These are phyloP conservation scores for Drosophila varians DNA, from an alignment of 1,140 invertebrate genomes.

Conservation along the genomic window DNA sequence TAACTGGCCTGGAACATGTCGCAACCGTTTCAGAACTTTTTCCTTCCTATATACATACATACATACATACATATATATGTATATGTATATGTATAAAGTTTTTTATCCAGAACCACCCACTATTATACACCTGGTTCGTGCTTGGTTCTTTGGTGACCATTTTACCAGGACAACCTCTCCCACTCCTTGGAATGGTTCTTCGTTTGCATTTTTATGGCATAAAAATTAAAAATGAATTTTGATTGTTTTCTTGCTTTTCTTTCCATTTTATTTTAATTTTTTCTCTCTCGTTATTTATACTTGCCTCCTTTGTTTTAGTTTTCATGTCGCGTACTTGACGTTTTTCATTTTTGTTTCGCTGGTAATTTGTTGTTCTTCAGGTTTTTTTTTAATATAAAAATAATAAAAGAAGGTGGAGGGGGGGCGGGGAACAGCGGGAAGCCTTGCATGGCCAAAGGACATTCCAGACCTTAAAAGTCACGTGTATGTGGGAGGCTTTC, in stretches of 20 bases:
- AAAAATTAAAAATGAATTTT: slow-evolving; percentile 82
- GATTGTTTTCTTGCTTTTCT: slow-evolving; percentile 65
- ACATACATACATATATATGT: too few relatives aligned
- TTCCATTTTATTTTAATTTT: slow-evolving; percentile 54
- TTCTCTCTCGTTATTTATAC: slow-evolving; percentile 38
- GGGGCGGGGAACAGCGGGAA: slow-evolving; percentile 26
- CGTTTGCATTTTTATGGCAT: slow-evolving; percentile 81
- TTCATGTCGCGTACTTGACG: slow-evolving; percentile 72
- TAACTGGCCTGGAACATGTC: slow-evolving; percentile 64
- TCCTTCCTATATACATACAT: slow-evolving; percentile 54
- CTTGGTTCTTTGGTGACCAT: slow-evolving; percentile 55
- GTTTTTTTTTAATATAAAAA: slow-evolving; percentile 26
- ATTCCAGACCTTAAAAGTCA: slow-evolving; percentile 26
- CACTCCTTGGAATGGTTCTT: slow-evolving; percentile 33
- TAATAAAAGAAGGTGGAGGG: not conserved
- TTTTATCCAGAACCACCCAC: not conserved
- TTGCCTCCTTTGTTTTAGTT: slow-evolving; percentile 75
- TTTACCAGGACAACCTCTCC: not conserved
- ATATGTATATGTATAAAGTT: too few relatives aligned
- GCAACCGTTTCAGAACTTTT: slow-evolving; percentile 54
- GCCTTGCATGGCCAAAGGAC: slow-evolving; percentile 73
- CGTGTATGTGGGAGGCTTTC: slow-evolving; percentile 11
- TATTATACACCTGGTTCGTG: slow-evolving; percentile 46
- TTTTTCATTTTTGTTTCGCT: slow-evolving; percentile 37
- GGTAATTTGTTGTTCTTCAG: slow-evolving; percentile 63